Evolutionary conservation across 2,113 vertebrate genomes (phyloP), one percentile per base, ranked within the genome.

Genomic region (Peromyscus polionotus): DNA sequence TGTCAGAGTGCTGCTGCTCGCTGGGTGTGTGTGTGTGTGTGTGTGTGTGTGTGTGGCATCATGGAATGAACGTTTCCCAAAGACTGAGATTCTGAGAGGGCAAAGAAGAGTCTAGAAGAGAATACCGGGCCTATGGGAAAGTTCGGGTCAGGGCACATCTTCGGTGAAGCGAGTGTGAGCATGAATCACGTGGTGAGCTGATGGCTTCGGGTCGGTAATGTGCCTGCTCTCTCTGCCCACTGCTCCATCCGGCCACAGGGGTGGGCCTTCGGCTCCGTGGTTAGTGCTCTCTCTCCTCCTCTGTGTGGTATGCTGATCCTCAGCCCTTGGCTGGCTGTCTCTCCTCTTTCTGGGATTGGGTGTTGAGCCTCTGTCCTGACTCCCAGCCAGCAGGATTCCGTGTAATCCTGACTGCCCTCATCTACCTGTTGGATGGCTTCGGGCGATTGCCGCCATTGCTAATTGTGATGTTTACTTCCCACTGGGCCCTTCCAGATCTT

Each of bases 211-310:
- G 3, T 63, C 48, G 65, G 13, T 13, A 2, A 17, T 5, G 45
- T 4, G 3, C 22, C 33, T 68, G 31, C 24, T 68, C 10, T 68
- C 14, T 12, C 67, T 33, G 57, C 65, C 61, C n/a, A 39, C 36
- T 3, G 1, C 24, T 36, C 54, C 1, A 2, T 45, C 59, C 14
- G 12, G 90, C 63, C 3, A 0, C 36, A 11, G 5, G 6, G 48
- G 67, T 42, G 1, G 3, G 36, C 57, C 61, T 80, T 48, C 1
- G 31, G 76, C 86, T 77, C 57, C 13, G 63, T n/a, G 59, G 14
- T 1, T 36, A 2, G 33, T 19, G 88, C 45, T 5, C 42, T 75
- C 28, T 77, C 73, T 42, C 91, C 73, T 85, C 59, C 57, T 76
- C 9, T 75, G 26, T 8, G 31, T 70, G 42, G 28, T 72, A 1